A percentile compares a stretch with the other conserved stretches of the same genome.
Conservation (phyloP, 2,113 vertebrate species). For the Acrocephalus kingi region DNA sequence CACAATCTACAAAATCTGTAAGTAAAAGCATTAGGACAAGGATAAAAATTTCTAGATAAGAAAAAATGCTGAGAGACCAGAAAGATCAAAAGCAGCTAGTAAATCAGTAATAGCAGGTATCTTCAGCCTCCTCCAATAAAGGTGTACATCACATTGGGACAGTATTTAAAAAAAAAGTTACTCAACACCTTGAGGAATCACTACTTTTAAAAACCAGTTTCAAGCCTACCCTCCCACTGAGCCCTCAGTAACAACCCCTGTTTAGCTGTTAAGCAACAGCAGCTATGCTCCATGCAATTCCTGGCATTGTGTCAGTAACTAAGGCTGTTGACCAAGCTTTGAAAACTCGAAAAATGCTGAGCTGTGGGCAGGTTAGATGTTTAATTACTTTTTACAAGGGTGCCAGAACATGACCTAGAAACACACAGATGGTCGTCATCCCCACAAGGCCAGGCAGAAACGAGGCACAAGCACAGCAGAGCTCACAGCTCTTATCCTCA, state of each 20-base stretch:
- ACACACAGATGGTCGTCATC: neutral
- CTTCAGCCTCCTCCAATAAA: neutral
- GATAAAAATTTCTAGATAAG: neutral
- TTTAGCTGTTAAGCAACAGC: neutral
- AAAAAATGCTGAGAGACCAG: neutral
- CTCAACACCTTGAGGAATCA: neutral
- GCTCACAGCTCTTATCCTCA: neutral
- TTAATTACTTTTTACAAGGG: neutral
- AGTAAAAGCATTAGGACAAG: neutral
- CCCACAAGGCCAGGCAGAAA: neutral
- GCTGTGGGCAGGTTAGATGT: neutral
- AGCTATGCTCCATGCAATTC: neutral
- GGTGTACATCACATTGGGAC: neutral
- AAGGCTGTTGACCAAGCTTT: neutral
- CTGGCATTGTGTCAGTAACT: neutral
- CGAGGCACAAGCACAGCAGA: neutral
- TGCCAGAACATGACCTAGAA: slow-evolving; percentile 1
- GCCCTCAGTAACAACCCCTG: neutral
- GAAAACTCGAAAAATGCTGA: neutral
- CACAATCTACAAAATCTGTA: neutral
- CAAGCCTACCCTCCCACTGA: neutral
- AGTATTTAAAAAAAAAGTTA: neutral
- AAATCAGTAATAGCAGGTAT: neutral
- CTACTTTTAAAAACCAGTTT: neutral
- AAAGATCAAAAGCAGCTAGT: neutral